phyloP scores from a whole-genome alignment of 1,140 invertebrate genomes.

The Bombus confusus region DNA sequence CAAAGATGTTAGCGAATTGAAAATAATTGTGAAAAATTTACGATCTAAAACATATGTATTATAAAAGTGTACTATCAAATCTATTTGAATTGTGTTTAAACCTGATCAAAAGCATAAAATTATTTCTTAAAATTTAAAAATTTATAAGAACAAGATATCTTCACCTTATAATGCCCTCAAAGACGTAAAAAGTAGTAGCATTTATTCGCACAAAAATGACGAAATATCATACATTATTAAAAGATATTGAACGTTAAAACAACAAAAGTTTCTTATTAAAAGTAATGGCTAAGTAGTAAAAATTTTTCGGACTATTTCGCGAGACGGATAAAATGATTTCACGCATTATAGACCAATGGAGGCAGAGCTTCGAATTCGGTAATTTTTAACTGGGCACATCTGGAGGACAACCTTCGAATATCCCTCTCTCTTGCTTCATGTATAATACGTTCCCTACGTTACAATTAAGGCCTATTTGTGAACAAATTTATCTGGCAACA shows the following conservation, averaged over 20 bases:
- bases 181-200: background rate
- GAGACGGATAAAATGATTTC: background rate
- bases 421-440: background rate
- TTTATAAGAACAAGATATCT: background rate
- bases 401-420: background rate
- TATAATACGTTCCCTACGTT: background rate
- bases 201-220: background rate
- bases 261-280: background rate
- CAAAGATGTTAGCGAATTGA: background rate
- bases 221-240: no score
- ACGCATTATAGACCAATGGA: background rate
- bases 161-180: background rate
- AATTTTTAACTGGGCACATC: background rate
- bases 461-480: slow-evolving; percentile 42
- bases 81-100: background rate
- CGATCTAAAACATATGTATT: background rate
- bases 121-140: background rate
- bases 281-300: background rate
- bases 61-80: no score
- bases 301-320: background rate
- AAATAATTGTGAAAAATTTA: background rate
- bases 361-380: background rate
- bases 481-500: slow-evolving; percentile 41
- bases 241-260: background rate
- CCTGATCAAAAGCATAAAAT: background rate